phyloP scores from a whole-genome alignment of 2,888 invertebrate species.

The Meloe dianella region DNA sequence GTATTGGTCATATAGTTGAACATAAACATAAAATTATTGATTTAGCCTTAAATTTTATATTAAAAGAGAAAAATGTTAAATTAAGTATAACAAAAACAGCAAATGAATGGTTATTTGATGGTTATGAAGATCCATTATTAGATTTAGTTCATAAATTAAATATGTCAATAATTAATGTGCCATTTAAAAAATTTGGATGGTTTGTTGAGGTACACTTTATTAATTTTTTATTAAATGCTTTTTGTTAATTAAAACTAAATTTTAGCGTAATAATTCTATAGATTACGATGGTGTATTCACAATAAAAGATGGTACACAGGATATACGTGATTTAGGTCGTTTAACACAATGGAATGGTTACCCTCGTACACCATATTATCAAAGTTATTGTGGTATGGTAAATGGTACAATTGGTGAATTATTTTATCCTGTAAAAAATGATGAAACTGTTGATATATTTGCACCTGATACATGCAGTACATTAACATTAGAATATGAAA shows the following conservation, averaged over 20 bases:
- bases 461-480: constrained; percentile 75
- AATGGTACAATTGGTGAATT: constrained; percentile 81
- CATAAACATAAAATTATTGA: constrained; percentile 57
- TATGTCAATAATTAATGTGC: constrained; percentile 63
- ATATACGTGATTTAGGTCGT: constrained; percentile 71
- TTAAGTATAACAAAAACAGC: constrained; percentile 69
- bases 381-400: constrained; percentile 69
- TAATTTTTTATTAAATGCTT: constrained; percentile 17
- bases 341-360: constrained; percentile 74
- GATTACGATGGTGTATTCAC: constrained; percentile 79
- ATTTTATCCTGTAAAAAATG: constrained; percentile 73
- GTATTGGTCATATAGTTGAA: constrained; percentile 68
- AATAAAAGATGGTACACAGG: constrained; percentile 74
- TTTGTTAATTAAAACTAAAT: constrained; percentile 36
- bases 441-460: constrained; percentile 69
- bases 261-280: constrained; percentile 75
- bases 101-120: constrained; percentile 77
- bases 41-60: constrained; percentile 63
- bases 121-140: constrained; percentile 77
- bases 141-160: constrained; percentile 64
- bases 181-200: constrained; percentile 84
- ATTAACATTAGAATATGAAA: constrained; percentile 54
- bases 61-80: constrained; percentile 63
- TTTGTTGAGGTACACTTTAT: constrained; percentile 71
- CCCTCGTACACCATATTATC: constrained; percentile 62